Evolutionary conservation across 2,113 vertebrate species (phyloP).

Genomic region (Gulo gulo): DNA sequence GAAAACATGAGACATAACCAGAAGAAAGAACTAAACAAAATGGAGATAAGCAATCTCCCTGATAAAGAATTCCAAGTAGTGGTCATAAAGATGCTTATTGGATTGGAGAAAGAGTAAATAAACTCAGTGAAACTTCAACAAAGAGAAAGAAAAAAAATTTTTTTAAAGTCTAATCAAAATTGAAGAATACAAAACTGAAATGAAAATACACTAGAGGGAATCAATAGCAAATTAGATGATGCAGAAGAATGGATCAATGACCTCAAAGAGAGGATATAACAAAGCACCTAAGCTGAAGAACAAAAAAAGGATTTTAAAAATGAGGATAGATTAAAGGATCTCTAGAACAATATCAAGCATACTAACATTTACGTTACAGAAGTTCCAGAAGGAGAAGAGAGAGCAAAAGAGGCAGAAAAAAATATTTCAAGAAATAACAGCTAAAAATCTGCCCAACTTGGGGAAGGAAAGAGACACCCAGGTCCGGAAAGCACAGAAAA

Average conservation of each 20-base stretch:
- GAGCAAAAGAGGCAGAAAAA: neutral
- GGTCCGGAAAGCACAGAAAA: neutral
- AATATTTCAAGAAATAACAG: neutral
- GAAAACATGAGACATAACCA: neutral
- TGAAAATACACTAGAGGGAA: neutral
- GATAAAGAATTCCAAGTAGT: neutral
- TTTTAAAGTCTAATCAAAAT: neutral
- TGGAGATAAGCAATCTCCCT: neutral
- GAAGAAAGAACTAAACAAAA: neutral
- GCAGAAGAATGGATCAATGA: neutral
- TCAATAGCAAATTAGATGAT: neutral
- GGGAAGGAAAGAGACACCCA: neutral
- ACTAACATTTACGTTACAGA: neutral
- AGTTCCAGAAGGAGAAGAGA: neutral
- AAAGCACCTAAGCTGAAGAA: neutral
- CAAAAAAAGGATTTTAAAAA: neutral
- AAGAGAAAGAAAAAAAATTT: neutral
- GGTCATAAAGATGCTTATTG: neutral
- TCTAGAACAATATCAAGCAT: neutral
- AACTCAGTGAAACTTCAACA: neutral
- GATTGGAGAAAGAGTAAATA: neutral
- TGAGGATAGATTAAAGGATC: neutral
- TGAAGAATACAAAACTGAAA: neutral
- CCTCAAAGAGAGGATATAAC: neutral
- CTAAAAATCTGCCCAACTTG: neutral